Evolutionary conservation across 2,888 invertebrate genomes (phyloP).

Genomic region (Mesorhabditis belari): DNA sequence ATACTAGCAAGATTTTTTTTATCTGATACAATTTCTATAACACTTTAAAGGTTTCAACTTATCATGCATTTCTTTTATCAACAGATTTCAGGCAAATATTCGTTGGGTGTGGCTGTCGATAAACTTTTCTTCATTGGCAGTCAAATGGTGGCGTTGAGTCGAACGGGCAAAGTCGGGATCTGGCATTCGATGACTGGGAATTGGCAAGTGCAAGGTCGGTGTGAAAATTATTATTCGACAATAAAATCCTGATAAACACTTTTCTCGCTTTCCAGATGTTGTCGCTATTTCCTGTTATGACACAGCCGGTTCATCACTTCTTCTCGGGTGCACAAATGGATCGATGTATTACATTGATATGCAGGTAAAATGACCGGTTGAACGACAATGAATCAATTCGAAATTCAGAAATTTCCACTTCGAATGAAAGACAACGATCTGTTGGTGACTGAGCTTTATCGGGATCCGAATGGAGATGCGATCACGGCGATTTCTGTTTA

Average conservation of each 20-base stretch:
- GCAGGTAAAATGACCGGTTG: conserved; percentile 63
- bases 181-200: conserved; percentile 99
- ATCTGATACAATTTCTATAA: not conserved
- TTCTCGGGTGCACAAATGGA: conserved; percentile 90
- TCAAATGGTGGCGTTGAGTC: conserved; percentile 88
- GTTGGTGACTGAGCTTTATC: conserved; percentile 86
- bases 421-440: conserved; percentile 98
- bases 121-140: conserved; percentile 94
- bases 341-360: conserved; percentile 68
- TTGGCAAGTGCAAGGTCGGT: conserved; percentile 68
- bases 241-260: not conserved
- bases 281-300: conserved; percentile 91
- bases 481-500: conserved; percentile 97
- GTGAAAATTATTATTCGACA: not conserved
- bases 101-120: conserved; percentile 73
- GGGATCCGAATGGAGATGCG: conserved; percentile 83
- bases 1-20: not conserved
- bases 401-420: conserved; percentile 62
- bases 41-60: too few species aligned
- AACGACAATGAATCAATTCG: not conserved
- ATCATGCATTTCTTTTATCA: too few species aligned
- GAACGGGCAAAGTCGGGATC: conserved; percentile 89
- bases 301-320: conserved; percentile 80
- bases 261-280: conserved; percentile 68
- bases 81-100: conserved; percentile 32